Evolutionary conservation across 2,113 vertebrate species (phyloP), one percentile per base, ranked within the genome.

Genomic region (Carassius gibelio): DNA sequence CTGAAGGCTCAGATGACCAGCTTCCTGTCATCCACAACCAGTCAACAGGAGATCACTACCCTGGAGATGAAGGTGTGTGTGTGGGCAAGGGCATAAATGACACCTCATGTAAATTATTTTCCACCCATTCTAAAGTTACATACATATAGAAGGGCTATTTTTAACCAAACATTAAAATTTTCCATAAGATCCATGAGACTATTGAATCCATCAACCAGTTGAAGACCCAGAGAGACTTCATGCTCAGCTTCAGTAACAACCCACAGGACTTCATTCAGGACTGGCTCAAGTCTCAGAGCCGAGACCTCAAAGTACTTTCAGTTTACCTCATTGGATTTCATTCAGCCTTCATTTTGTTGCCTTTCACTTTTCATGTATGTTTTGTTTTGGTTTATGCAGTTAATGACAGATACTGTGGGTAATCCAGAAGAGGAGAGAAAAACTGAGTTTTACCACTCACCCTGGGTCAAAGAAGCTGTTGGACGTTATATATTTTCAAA

Each of bases 151-250:
- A 8, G 42, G 42, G 42, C 42, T 45, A 3, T 72, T 72, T 42
- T 42, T 72, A 78, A 61, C 19, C 10, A 69, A 75, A 75, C 11
- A 23, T 81, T 84, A 0, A 57, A 2, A 77, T 85, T 15, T 3
- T 81, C 80, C 48, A 21, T 42, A 87, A 99, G 98, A 99, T 99
- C 89, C 98, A 99, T 0, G 98, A 99, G 93, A 99, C 98, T 45
- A 99, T 99, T 0, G 98, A 99, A 90, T 99, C 98, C 88, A 99
- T 99, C 88, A 99, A 99, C 92, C 97, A 99, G 92, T 94, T 99
- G 90, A 99, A 99, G 94, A 99, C 96, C 0, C 98, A 99, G 92
- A 95, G 98, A 13, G 98, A 99, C 93, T 99, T 99, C 85, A 99
- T 99, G 98, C 93, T 99, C 90, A 99, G 98, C 91, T 99, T 99